Base-by-base conservation (phyloP, 2,888 invertebrate genomes). In the Frankliniella intonsa region DNA sequence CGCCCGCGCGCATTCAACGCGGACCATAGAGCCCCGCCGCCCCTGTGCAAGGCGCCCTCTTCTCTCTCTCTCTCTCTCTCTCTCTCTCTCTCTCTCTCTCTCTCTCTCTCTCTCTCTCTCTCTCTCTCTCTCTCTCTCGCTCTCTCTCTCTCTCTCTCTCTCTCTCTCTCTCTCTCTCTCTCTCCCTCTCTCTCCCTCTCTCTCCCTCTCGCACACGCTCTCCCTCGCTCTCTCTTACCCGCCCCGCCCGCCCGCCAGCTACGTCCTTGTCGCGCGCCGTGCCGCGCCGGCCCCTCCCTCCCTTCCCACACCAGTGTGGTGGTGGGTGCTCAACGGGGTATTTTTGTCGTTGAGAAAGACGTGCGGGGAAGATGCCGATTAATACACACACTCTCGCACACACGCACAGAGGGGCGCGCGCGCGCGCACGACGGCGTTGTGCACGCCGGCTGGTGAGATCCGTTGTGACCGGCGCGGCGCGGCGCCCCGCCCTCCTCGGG, bases 271-370 rank as follows among this genome's bases (percentile, higher is more conserved):
- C 38, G 55, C 55, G 14, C 55, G 55, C 3, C 55, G 14, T 17
- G 55, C 55, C 55, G 12, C 62, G 62, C 14, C 0, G 19, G 62
- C 62, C 19, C 62, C 62, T 62, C 62, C 62, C 69, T 76, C 69
- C 62, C 62, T 22, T 76, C 69, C 69, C 69, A 76, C 69, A 25
- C 69, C 12, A 38, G 38, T 2, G 55, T 55, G 55, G 55, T 19
- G 69, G 7, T 17, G 62, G 55, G 62, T 62, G 62, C 62, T 62
- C 62, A 62, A 62, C 69, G 69, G 69, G 69, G 25, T 76, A 76
- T 76, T 76, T 76, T 76, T 76, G 69, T 76, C 69, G 69, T 22
- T 76, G 69, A 76, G 69, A 76, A 25, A 76, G 69, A 76, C 69
- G 69, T 76, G 25, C 69, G 69, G 69, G 69, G 69, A 76, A 76